These are phyloP conservation scores for Drosophila punjabiensis DNA, from an alignment of 1,140 invertebrate species.

Conservation along the genomic window DNA sequence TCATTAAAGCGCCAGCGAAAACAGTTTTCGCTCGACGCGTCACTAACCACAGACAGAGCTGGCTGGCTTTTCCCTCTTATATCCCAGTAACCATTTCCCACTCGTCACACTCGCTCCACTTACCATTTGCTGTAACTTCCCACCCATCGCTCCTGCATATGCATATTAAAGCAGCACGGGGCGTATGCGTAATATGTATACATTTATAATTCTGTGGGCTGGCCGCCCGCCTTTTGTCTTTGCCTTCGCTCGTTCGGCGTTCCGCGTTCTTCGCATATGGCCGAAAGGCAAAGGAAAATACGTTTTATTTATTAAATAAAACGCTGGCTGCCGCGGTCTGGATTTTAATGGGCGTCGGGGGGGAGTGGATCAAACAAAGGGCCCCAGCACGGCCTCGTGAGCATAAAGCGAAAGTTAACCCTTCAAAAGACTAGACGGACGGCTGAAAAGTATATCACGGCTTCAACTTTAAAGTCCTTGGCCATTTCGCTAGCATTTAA, in stretches of 20 bases:
- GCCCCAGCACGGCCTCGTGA: neutral
- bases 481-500: conserved; percentile 31
- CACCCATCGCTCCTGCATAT: conserved; percentile 54
- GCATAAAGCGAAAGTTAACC: conserved; percentile 40
- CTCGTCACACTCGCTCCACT: conserved; percentile 1
- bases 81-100: conserved; percentile 8
- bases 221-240: conserved; percentile 59
- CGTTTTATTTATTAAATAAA: conserved; percentile 79
- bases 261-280: conserved; percentile 40
- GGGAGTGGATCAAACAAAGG: conserved; percentile 29
- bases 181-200: conserved; percentile 69
- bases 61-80: conserved; percentile 4
- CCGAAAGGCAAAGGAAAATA: conserved; percentile 68
- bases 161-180: conserved; percentile 74
- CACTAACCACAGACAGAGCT: conserved; percentile 50
- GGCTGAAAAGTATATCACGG: neutral
- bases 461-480: conserved; percentile 30
- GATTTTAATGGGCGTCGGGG: conserved; percentile 35
- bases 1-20: conserved; percentile 68
- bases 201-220: conserved; percentile 54
- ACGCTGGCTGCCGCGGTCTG: conserved; percentile 20
- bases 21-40: conserved; percentile 53
- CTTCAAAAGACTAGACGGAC: neutral
- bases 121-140: neutral
- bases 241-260: conserved; percentile 14